These are phyloP conservation scores for Orestias chungarensis DNA, from an alignment of 2,797 vertebrate genomes.

Conservation along the genomic window DNA sequence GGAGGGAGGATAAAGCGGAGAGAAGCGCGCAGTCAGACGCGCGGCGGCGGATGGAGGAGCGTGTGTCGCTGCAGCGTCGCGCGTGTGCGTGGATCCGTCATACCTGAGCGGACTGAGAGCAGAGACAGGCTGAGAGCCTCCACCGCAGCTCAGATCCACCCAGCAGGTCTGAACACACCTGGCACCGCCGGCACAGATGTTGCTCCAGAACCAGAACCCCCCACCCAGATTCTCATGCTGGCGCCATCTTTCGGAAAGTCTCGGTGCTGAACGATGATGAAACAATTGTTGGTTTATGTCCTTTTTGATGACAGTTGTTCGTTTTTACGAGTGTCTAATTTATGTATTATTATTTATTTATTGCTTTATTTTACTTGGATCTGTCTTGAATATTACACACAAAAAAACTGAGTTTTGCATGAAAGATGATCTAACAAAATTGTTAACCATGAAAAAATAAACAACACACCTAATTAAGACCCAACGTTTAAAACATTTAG, in stretches of 20 bases:
- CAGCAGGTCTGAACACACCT: slow-evolving; percentile 77
- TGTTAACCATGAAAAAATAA: slow-evolving; percentile 35
- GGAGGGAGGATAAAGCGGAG: too few species aligned
- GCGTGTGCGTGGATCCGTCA: slow-evolving; percentile 56
- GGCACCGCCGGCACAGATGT: slow-evolving; percentile 53
- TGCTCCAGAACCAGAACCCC: slow-evolving; percentile 69
- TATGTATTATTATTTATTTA: too few species aligned
- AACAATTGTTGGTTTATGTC: neutral
- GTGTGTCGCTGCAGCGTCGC: slow-evolving; percentile 36
- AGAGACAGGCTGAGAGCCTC: slow-evolving; percentile 23
- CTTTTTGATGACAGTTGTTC: too few species aligned
- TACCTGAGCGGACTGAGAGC: slow-evolving; percentile 49
- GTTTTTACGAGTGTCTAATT: too few species aligned
- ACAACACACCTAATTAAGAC: slow-evolving; percentile 41
- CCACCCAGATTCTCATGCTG: slow-evolving; percentile 36
- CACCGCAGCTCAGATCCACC: slow-evolving; percentile 44
- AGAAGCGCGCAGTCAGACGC: too few species aligned
- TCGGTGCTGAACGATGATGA: slow-evolving; percentile 29
- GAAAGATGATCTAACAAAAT: slow-evolving; percentile 12
- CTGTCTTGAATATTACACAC: neutral
- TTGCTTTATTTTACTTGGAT: neutral
- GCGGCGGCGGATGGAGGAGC: slow-evolving; percentile 19
- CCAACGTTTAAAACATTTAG: slow-evolving; percentile 9
- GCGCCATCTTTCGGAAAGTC: slow-evolving; percentile 59
- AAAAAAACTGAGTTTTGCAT: fast-evolving